phyloP scores from a whole-genome alignment of 2,888 invertebrate genomes.

The Oxystoma pomonae region DNA sequence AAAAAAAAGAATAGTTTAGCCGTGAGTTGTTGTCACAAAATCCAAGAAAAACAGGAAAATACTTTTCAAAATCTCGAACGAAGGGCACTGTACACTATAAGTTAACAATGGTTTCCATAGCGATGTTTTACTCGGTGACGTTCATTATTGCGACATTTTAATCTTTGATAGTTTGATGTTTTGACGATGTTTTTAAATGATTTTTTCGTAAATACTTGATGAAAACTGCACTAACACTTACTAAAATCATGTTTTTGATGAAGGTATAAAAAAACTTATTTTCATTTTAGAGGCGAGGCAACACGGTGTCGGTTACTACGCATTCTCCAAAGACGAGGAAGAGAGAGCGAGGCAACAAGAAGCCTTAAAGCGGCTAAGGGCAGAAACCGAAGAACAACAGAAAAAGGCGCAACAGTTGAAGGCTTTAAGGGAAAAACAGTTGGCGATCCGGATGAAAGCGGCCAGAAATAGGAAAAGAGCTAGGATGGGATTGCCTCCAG shows the following conservation, averaged over 20 bases:
- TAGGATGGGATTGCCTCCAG: conserved; percentile 67
- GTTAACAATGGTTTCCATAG: no score
- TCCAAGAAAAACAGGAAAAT: no score
- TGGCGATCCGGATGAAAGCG: conserved; percentile 66
- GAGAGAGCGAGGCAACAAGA: conserved; percentile 77
- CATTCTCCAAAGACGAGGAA: conserved; percentile 82
- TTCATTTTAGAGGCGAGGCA: conserved; percentile 71
- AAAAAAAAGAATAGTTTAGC: no score
- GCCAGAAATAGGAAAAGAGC: conserved; percentile 70
- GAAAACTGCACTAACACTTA: no score
- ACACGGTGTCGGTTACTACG: conserved; percentile 90
- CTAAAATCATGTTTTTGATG: background rate
- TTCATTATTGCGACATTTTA: no score
- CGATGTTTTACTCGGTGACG: no score
- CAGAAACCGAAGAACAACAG: conserved; percentile 67
- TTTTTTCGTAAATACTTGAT: no score
- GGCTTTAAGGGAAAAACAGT: conserved; percentile 59
- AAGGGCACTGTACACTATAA: no score
- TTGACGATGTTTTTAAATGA: no score
- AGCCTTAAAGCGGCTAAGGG: conserved; percentile 65
- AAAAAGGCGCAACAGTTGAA: conserved; percentile 58
- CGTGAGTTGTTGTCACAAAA: no score
- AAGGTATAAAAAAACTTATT: conserved; percentile 11
- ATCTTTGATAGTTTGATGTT: no score
- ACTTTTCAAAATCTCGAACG: no score